These are phyloP conservation scores for Contarinia nasturtii DNA, from an alignment of 1,140 invertebrate genomes.

Conservation along the genomic window DNA sequence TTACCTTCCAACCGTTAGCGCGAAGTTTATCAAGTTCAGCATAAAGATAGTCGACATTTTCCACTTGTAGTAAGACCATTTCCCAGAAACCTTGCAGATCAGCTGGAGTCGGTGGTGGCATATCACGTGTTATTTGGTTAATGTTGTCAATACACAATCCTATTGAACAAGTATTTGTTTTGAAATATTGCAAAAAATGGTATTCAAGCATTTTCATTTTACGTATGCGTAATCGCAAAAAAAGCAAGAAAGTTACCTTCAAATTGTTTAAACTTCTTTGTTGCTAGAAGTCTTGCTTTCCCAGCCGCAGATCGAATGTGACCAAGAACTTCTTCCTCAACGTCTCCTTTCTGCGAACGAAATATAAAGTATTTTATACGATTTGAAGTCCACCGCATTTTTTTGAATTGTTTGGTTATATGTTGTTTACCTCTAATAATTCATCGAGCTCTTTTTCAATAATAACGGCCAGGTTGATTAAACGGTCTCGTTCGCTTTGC, in stretches of 20 bases:
- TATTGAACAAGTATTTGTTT: slow-evolving; percentile 15
- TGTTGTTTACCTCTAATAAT: slow-evolving; percentile 22
- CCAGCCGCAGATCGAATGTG: slow-evolving; percentile 72
- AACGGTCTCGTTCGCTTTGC: slow-evolving; percentile 45
- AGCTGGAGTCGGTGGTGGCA: slow-evolving; percentile 66
- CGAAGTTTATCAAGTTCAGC: slow-evolving; percentile 49
- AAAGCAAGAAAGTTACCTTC: slow-evolving; percentile 33
- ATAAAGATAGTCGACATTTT: slow-evolving; percentile 59
- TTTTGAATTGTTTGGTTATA: no score
- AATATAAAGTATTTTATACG: neutral
- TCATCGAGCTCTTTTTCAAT: slow-evolving; percentile 44
- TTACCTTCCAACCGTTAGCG: slow-evolving; percentile 46
- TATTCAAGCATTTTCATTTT: no score
- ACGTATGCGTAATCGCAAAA: neutral
- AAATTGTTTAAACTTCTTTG: slow-evolving; percentile 91
- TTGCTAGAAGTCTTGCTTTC: slow-evolving; percentile 72
- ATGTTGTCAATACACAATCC: slow-evolving; percentile 37
- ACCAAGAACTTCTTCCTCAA: slow-evolving; percentile 62
- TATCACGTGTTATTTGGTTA: slow-evolving; percentile 50
- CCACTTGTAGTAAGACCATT: slow-evolving; percentile 82
- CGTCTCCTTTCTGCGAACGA: slow-evolving; percentile 11
- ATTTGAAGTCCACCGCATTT: no score
- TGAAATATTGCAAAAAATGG: no score
- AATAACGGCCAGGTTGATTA: slow-evolving; percentile 42
- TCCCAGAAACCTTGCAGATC: slow-evolving; percentile 94